Evolutionary conservation across 2,113 vertebrate species (phyloP).

Genomic region (Brienomyrus brachyistius): DNA sequence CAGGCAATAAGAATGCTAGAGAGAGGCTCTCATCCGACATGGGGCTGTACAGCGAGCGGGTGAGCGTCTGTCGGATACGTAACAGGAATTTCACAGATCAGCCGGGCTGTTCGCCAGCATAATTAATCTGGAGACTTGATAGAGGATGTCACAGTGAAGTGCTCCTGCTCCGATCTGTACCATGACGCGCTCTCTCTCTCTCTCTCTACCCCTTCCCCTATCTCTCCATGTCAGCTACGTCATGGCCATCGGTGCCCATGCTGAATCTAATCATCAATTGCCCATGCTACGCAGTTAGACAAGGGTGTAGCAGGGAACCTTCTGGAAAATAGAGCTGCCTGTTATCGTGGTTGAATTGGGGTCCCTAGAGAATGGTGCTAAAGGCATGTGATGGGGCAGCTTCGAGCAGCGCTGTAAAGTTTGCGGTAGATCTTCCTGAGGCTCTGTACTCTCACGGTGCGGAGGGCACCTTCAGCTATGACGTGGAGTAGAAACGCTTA

Average conservation of each 20-base stretch:
- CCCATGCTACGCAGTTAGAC: background rate
- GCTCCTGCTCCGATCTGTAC: background rate
- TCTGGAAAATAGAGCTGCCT: background rate
- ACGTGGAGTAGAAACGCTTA: background rate
- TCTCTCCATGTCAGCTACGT: background rate
- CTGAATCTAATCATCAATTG: background rate
- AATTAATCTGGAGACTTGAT: conserved; percentile 35
- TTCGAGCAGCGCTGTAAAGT: background rate
- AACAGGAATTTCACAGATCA: conserved; percentile 39
- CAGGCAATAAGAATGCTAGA: conserved; percentile 10
- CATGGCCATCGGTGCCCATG: background rate
- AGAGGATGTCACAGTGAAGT: conserved; percentile 19
- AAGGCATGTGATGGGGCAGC: background rate
- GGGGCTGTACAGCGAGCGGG: conserved; percentile 8
- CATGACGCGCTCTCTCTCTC: background rate
- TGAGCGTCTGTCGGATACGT: conserved; percentile 21
- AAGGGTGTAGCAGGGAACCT: background rate
- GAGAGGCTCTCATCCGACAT: conserved; percentile 11
- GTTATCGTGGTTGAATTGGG: background rate
- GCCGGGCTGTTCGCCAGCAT: conserved; percentile 23
- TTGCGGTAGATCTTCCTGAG: background rate
- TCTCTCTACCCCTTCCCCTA: conserved; percentile 29
- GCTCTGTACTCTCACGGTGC: background rate
- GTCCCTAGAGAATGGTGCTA: background rate
- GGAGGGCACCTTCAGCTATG: background rate